Conservation (phyloP, 2,888 invertebrate genomes). For the Drosophila yooni region DNA sequence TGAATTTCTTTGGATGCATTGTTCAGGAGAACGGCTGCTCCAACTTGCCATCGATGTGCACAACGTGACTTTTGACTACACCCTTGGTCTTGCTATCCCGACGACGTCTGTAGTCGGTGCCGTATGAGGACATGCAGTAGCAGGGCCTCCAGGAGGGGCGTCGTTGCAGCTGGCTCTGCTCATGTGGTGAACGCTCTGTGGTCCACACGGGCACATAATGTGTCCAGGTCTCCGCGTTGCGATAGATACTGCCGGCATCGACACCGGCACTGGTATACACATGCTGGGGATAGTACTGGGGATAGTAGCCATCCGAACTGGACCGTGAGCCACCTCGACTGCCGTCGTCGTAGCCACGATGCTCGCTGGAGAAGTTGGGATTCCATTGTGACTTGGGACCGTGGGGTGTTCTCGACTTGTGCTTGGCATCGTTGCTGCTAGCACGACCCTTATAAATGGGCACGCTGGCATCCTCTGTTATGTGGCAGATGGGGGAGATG, state of each 20-base stretch:
- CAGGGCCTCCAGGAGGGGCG: constrained; percentile 85
- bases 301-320: constrained; percentile 61
- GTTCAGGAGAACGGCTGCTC: constrained; percentile 78
- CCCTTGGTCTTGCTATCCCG: constrained; percentile 64
- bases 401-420: constrained; percentile 75
- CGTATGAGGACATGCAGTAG: constrained; percentile 77
- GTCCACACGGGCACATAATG: constrained; percentile 84
- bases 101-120: constrained; percentile 72
- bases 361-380: constrained; percentile 79
- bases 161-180: constrained; percentile 76
- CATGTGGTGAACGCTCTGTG: constrained; percentile 81
- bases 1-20: background rate
- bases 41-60: constrained; percentile 81
- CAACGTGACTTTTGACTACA: constrained; percentile 52
- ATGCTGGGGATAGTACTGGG: constrained; percentile 76
- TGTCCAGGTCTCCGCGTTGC: constrained; percentile 82
- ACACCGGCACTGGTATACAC: constrained; percentile 69
- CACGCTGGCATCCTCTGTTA: constrained; percentile 84
- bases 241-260: constrained; percentile 73
- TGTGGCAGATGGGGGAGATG: background rate
- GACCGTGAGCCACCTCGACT: constrained; percentile 36
- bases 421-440: constrained; percentile 56
- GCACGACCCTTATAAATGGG: constrained; percentile 84
- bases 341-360: constrained; percentile 58
- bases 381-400: constrained; percentile 83